Conservation (phyloP, 2,797 vertebrate species). For the Malurus leucopterus region DNA sequence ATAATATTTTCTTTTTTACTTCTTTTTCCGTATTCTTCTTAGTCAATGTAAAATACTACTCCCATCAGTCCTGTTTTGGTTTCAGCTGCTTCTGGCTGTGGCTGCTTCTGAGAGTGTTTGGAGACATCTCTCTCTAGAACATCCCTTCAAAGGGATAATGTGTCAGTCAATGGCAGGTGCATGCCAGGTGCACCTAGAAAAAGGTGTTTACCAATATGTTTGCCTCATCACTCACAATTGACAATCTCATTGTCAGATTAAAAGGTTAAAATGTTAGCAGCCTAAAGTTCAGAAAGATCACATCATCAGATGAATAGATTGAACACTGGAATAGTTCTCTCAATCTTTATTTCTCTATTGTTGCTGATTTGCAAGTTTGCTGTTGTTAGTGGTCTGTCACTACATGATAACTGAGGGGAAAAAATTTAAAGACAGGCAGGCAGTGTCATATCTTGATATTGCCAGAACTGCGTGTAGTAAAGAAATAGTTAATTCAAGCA, state of each 20-base stretch:
- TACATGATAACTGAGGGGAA: neutral
- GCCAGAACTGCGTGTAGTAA: neutral
- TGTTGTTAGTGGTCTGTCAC: neutral
- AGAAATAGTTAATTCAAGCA: neutral
- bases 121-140: neutral
- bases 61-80: neutral
- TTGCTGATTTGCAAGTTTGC: neutral
- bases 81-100: neutral
- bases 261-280: slow-evolving; percentile 15
- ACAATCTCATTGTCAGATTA: neutral
- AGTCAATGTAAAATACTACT: neutral
- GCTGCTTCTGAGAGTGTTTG: neutral
- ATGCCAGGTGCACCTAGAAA: neutral
- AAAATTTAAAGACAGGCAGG: neutral
- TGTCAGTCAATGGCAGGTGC: neutral
- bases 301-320: neutral
- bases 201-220: neutral
- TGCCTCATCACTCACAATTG: neutral
- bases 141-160: neutral
- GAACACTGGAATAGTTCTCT: neutral
- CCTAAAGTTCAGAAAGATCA: neutral
- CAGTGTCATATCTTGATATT: neutral
- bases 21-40: neutral
- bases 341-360: neutral
- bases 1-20: neutral